phyloP scores from a whole-genome alignment of 64 coral and sea anemone species.

The Montipora cactus region DNA sequence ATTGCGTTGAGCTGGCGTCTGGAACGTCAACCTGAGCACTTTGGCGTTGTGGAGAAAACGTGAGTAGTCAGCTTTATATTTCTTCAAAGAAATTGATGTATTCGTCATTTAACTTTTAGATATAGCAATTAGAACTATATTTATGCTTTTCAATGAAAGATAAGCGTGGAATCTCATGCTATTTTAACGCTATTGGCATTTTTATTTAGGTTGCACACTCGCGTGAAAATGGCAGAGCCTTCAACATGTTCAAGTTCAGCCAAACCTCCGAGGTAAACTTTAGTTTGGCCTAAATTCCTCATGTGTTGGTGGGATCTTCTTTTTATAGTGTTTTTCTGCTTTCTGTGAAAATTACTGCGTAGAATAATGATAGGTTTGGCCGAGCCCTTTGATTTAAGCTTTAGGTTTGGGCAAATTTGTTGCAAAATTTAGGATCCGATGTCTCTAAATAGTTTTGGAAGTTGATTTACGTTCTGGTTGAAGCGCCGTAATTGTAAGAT shows the following conservation, averaged over 20 bases:
- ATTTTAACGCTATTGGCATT: too few species aligned
- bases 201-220: too few species aligned
- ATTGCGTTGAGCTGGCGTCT: too few species aligned
- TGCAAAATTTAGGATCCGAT: conserved; percentile 13
- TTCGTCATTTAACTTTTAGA: too few species aligned
- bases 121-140: too few species aligned
- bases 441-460: neutral
- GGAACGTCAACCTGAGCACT: too few species aligned
- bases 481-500: conserved; percentile 11
- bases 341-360: conserved; percentile 14
- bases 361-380: neutral
- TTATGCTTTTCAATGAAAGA: too few species aligned
- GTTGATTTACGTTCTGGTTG: neutral
- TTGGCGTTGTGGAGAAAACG: too few species aligned
- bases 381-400: too few species aligned
- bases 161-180: too few species aligned
- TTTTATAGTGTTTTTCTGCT: conserved; percentile 37
- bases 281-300: conserved; percentile 45
- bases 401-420: conserved; percentile 10
- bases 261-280: conserved; percentile 53
- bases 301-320: conserved; percentile 26
- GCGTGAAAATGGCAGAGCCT: neutral
- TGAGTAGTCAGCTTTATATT: too few species aligned
- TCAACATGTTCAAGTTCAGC: conserved; percentile 43
- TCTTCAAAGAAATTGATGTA: too few species aligned